Percentiles rank a stretch among this genome's conserved stretches.
Conservation (phyloP, 2,113 vertebrate genomes). For the Murina feae region DNA sequence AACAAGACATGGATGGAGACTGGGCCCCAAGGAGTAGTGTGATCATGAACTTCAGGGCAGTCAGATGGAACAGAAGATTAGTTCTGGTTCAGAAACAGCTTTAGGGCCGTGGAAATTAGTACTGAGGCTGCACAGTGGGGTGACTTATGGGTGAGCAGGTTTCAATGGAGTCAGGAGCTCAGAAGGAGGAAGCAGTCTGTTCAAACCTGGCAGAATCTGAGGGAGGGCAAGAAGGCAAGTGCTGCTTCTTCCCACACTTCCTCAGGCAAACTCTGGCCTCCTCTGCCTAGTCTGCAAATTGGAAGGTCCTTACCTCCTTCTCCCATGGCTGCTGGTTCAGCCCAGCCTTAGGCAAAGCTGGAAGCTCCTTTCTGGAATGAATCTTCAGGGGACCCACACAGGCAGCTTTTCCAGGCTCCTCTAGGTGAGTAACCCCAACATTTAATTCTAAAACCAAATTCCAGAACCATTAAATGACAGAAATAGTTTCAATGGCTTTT, state of each 20-base stretch:
- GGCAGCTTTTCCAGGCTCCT: neutral
- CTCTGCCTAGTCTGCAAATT: neutral
- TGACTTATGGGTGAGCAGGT: neutral
- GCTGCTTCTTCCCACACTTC: neutral
- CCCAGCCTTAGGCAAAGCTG: neutral
- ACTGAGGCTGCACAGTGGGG: neutral
- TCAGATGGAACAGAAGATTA: neutral
- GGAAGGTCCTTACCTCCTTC: neutral
- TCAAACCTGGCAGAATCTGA: neutral
- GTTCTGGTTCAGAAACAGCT: neutral
- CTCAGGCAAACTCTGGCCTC: neutral
- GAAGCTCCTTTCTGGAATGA: neutral
- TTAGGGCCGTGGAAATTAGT: neutral
- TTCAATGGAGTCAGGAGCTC: neutral
- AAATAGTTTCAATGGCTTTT: neutral
- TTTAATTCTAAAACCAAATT: neutral
- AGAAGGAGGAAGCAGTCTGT: neutral
- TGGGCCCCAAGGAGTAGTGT: neutral
- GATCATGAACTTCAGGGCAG: neutral
- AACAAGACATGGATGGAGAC: neutral
- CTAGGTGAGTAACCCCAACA: neutral
- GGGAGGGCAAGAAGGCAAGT: neutral
- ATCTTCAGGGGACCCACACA: neutral
- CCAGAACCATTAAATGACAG: neutral
- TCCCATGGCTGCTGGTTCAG: neutral